Evolutionary conservation across 2,113 vertebrate species (phyloP), one percentile per base, ranked within the genome.

Genomic region (Sinocyclocheilus anophthalmus): DNA sequence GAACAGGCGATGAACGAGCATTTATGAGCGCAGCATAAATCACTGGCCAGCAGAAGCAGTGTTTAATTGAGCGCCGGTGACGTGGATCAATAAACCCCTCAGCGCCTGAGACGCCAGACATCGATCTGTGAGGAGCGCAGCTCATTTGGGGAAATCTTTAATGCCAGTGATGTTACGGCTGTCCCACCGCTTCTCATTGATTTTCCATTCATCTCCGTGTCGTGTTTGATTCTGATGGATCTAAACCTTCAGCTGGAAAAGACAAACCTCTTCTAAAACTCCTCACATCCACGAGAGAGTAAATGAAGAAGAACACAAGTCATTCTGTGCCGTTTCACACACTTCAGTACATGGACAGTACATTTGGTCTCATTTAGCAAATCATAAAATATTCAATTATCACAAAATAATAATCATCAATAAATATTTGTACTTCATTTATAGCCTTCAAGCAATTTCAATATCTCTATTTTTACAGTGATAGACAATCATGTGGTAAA

Each of bases 51-150:
- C 22, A 75, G 72, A 24, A 75, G 63, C 24, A 5, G 69, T 45
- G 70, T 45, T 75, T 75, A 75, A 75, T 24, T n/a, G 33, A 72
- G 76, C 9, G 16, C 78, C 70, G 75, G 6, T 3, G 57, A 57
- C 6, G 57, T 9, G 57, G 92, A 94, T 93, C 91, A 86, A 93
- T 94, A 91, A 16, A 87, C 89, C 18, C 81, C 67, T 85, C 39
- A 26, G 59, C 84, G 67, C 33, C 61, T 9, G 59, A 63, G 80
- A 86, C 78, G 69, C 84, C 57, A 81, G 30, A 22, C 76, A 85
- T 81, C 42, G 39, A 77, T 84, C 81, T 14, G 4, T 14, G 42
- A n/a, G 42, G 24, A 72, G 10, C 24, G 76, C 24, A 55, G 63
- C 63, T 69, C 63, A 53, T 69, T 55, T 50, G 39, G 48, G 72